Conservation (phyloP, 2,797 vertebrate genomes). For the Chiroxiphia lanceolata region DNA sequence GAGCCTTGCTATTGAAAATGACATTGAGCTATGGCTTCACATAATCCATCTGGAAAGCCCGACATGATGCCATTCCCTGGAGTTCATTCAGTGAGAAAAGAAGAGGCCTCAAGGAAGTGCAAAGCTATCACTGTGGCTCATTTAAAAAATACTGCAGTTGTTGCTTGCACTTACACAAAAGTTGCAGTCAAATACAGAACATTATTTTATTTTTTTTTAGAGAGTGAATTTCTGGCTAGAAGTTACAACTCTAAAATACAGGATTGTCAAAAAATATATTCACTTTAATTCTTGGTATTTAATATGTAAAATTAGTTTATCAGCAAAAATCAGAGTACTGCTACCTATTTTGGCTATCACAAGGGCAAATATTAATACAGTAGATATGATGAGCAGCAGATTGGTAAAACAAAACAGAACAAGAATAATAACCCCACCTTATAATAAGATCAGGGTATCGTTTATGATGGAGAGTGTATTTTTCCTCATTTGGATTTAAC, state of each 20-base stretch:
- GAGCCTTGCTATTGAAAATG: slow-evolving; percentile 85
- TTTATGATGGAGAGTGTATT: not conserved
- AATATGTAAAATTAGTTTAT: not conserved
- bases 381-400: not conserved
- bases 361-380: not conserved
- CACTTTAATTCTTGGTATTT: not conserved
- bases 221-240: not conserved
- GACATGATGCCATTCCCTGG: slow-evolving; percentile 82
- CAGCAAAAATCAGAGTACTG: not conserved
- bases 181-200: not conserved
- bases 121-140: slow-evolving; percentile 49
- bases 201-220: not conserved
- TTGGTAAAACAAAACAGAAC: not conserved
- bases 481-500: not conserved
- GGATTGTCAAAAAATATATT: not conserved
- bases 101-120: slow-evolving; percentile 72
- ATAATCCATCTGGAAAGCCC: slow-evolving; percentile 87
- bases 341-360: not conserved
- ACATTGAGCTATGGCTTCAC: slow-evolving; percentile 88
- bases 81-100: slow-evolving; percentile 80
- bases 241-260: not conserved
- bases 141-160: slow-evolving; percentile 48
- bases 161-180: slow-evolving; percentile 5
- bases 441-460: not conserved
- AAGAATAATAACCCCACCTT: not conserved